A percentile compares a stretch with the other conserved stretches of the same genome.
These are phyloP conservation scores for Holocentrus rufus DNA, from an alignment of 2,797 vertebrate genomes.

Conservation along the genomic window DNA sequence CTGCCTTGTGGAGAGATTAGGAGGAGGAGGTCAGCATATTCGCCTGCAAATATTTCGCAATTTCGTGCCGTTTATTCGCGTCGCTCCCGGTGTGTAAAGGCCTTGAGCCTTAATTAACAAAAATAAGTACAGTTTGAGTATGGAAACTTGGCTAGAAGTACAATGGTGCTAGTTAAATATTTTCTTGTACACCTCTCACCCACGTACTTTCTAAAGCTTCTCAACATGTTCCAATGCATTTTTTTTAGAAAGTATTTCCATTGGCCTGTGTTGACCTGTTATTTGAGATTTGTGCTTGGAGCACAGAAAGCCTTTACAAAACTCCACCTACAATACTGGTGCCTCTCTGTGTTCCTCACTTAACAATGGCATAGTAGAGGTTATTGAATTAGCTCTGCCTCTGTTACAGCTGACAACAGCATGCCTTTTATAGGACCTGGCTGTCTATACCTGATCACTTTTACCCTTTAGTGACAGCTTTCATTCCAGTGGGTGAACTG, in stretches of 20 bases:
- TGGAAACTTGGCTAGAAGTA: background rate
- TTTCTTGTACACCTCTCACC: too few species aligned
- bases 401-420: constrained; percentile 26
- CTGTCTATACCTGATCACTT: constrained; percentile 31
- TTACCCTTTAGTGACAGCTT: constrained; percentile 34
- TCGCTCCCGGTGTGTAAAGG: too few species aligned
- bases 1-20: too few species aligned
- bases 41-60: too few species aligned
- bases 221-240: constrained; percentile 19
- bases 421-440: constrained; percentile 15
- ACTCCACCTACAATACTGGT: constrained; percentile 30
- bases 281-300: constrained; percentile 14
- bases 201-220: constrained; percentile 3
- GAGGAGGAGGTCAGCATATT: too few species aligned
- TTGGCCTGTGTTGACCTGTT: constrained; percentile 30
- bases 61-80: too few species aligned
- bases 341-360: constrained; percentile 33
- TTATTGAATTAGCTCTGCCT: constrained; percentile 2
- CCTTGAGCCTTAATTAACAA: too few species aligned
- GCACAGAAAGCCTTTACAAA: constrained; percentile 18
- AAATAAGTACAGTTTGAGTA: too few species aligned
- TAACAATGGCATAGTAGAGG: constrained; percentile 28
- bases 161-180: background rate
- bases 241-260: constrained; percentile 14
- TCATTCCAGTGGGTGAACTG: constrained; percentile 43